Evolutionary conservation across 2,113 vertebrate species (phyloP).

Genomic region (Cyanoliseus patagonus): DNA sequence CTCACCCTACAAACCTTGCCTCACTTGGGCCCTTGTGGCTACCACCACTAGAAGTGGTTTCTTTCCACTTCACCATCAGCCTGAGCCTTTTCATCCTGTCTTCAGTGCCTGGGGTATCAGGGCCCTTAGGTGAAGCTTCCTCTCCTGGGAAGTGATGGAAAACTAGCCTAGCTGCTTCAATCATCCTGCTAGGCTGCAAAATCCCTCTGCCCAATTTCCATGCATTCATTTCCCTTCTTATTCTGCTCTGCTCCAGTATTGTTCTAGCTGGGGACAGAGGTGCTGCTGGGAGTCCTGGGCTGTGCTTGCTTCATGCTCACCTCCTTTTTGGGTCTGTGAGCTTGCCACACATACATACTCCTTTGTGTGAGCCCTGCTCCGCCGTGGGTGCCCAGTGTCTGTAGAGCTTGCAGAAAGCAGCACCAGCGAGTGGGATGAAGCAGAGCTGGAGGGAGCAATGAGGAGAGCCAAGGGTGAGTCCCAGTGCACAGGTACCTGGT

Average conservation of each 20-base stretch:
- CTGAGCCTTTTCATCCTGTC: neutral
- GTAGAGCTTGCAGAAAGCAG: neutral
- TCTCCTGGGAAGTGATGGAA: neutral
- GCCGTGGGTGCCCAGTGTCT: accelerated
- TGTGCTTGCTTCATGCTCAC: neutral
- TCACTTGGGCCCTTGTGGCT: neutral
- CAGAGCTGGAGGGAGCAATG: neutral
- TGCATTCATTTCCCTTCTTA: neutral
- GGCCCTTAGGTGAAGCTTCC: neutral
- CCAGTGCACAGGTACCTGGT: neutral
- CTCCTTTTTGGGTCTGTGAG: neutral
- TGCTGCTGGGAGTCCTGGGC: neutral
- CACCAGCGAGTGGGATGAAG: neutral
- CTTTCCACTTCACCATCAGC: neutral
- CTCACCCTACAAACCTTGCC: neutral
- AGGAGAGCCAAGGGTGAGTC: neutral
- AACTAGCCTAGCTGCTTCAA: neutral
- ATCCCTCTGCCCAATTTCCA: neutral
- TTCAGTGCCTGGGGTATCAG: neutral
- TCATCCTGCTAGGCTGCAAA: neutral
- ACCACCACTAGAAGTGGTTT: neutral
- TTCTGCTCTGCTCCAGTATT: neutral
- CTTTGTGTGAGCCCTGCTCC: neutral
- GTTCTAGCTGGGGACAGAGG: neutral
- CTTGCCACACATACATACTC: neutral